Base-by-base conservation (phyloP, 2,797 vertebrate species). In the Hipposideros larvatus region DNA sequence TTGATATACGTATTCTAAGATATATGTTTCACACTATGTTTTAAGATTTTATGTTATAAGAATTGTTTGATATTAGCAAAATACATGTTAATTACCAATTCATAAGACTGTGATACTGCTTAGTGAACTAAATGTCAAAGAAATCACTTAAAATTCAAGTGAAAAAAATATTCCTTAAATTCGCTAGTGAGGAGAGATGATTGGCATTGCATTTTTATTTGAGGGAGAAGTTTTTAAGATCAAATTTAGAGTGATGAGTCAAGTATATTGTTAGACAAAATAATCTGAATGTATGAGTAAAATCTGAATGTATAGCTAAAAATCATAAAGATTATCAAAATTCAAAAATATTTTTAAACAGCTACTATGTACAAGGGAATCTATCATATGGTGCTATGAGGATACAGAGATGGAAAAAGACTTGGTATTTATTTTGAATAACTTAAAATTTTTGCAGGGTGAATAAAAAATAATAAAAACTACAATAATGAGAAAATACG, bases 31-130 rank as follows among this genome's bases (percentile, higher is more conserved):
- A 74, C 43, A 75, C 15, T 34, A 1, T 82, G 61, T 79, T 88
- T 93, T 91, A 86, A 77, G 68, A 87, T 78, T 61, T 95, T 93
- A 77, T 65, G 7, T 66, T 55, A 51, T 93, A 75, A 74, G 37
- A 65, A 41, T 94, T 96, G 24, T 89, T 89, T 86, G 11, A 53
- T 84, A 53, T 96, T 90, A 92, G n/a, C 70, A 79, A 79, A 80
- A 74, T 11, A 87, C 84, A 46, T 91, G 95, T 96, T 84, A 89
- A n/a, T 93, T 91, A 63, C 19, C 46, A 79, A 16, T 80, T 96
- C 61, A 59, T 91, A 83, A 57, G n/a, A 83, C 48, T 78, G 5
- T 83, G 59, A 68, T 83, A 79, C 21, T 94, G 37, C n/a, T 73
- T 89, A 46, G 43, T 92, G 63, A 95, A 51, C 66, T 88, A 57